Evolutionary conservation across 1,140 invertebrate genomes (phyloP), one percentile per base, ranked within the genome.

Genomic region (Diachasma alloeum): DNA sequence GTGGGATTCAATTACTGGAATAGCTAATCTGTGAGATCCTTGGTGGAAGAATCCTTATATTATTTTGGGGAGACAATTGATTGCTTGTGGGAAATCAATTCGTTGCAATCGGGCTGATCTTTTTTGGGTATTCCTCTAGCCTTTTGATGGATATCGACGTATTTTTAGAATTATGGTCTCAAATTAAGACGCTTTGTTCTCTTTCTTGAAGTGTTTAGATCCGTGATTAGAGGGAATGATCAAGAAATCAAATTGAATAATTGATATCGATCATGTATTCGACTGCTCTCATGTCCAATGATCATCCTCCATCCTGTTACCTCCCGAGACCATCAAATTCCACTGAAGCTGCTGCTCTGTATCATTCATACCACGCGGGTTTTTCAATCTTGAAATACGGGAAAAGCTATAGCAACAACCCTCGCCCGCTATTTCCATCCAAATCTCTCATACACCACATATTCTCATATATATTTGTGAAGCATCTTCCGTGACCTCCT

Each of bases 1-100:
- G 74, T 72, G 80, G 80, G 67, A 83, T 86, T 86, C 84, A 86
- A 85, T 85, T 85, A 85, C 83, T 56, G 79, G 78, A 81, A 82
- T 83, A 75, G 83, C 82, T 81, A 85, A 85, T 85, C 83, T 84
- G 11, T 71, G 46, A 63, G 69, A 74, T 79, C 71, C 78, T 76
- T 36, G 36, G 24, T 4, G 19, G 19, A 6, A 26, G 59, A 31
- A 1, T 59, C 19, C 15, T 59, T n/a, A 19, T 13, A 59, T 59
- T 22, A n/a, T 17, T 9, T n/a, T n/a, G 53, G 17, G n/a, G 10
- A n/a, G n/a, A n/a, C n/a, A n/a, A n/a, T n/a, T n/a, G n/a, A 46
- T 46, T 46, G 44, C 2, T 46, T n/a, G 11, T 46, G 44, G 4
- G 1, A 9, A 46, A 46, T 46, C 10, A n/a, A 46, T 46, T 46